Evolutionary conservation across 2,888 invertebrate genomes (phyloP), one percentile per base, ranked within the genome.

Genomic region (Macaria liturata): DNA sequence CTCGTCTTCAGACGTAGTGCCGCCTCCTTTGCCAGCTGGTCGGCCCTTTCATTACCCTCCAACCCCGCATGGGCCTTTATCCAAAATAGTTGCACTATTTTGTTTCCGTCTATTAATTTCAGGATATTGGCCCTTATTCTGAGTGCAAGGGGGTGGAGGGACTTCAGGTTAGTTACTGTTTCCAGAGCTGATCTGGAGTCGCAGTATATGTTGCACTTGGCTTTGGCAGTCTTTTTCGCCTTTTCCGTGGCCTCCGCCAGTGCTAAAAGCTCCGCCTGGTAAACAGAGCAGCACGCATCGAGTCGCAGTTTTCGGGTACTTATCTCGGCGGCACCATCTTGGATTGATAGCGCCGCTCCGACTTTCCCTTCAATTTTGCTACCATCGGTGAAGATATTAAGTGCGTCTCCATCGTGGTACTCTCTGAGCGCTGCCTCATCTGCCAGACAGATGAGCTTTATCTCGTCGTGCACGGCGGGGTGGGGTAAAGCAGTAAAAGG

Each of bases 1-100:
- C 3, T 32, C 0, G 20, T 61, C 8, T 59, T 62, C 0, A 31
- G 0, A 0, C 9, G n/a, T 0, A 46, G 34, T 4, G 62, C 62
- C 0, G 62, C 58, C 0, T 54, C 42, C 40, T 61, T 61, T 8
- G 57, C 61, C 1, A 61, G 46, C n/a, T 51, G 4, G 39, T 62
- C 53, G 2, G 50, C 58, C 3, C 59, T 20, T 9, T 62, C 57
- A n/a, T 55, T 55, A 0, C 55, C 57, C 7, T 40, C 47, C 2
- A 61, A 9, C 0, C 61, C 61, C 0, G 48, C 61, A 20, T 57
- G 61, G 0, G 61, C 61, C 8, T 52, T 61, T 0, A 57, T 32
- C 57, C 61, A 59, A 46, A 20, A 55, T 3, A 59, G 20, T 0
- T 37, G 4, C 0, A 51, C 40, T 8, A 9, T 9, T 46, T 57